These are phyloP conservation scores for Spatula clypeata DNA, from an alignment of 2,797 vertebrate species.

Conservation along the genomic window DNA sequence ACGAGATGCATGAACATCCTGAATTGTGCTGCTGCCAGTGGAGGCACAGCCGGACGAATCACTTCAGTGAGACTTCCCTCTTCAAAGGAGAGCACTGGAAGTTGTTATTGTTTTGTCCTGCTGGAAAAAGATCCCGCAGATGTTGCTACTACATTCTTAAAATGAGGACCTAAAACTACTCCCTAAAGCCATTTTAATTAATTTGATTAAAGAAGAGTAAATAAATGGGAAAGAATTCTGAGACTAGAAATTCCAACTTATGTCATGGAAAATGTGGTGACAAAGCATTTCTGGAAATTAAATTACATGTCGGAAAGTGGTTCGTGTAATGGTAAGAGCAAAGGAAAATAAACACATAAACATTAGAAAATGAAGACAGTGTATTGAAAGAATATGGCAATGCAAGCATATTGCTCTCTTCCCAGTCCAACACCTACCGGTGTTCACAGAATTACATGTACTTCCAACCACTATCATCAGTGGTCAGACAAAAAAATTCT, in stretches of 20 bases:
- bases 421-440: background rate
- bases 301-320: background rate
- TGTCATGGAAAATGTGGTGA: conserved; percentile 23
- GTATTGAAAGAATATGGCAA: background rate
- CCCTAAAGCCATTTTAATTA: background rate
- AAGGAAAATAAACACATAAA: conserved; percentile 33
- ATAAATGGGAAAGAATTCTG: conserved; percentile 34
- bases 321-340: background rate
- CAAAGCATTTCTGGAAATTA: background rate
- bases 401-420: background rate
- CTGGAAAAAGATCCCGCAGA: background rate
- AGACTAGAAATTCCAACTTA: background rate
- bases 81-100: background rate
- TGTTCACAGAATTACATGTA: fast-evolving
- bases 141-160: background rate
- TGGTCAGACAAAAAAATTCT: background rate
- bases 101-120: background rate
- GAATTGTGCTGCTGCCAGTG: background rate
- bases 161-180: background rate
- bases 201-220: conserved; percentile 46
- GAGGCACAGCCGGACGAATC: background rate
- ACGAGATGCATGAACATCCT: too few species aligned
- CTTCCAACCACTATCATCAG: background rate
- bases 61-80: background rate
- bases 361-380: background rate